These are phyloP conservation scores for Menura novaehollandiae DNA, from an alignment of 2,113 vertebrate species.

Conservation along the genomic window DNA sequence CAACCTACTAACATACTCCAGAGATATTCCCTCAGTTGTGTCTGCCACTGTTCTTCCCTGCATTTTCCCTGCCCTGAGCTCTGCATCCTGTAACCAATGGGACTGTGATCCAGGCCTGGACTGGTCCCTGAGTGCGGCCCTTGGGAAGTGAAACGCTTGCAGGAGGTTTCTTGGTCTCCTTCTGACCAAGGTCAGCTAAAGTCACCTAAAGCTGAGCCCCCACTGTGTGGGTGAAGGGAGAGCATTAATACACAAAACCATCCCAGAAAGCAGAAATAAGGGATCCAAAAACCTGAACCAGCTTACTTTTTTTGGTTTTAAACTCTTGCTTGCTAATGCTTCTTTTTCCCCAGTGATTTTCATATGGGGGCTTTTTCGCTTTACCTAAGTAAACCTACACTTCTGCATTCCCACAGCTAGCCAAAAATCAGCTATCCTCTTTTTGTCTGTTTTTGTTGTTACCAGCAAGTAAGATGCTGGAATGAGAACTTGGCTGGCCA, in stretches of 20 bases:
- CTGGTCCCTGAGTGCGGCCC: neutral
- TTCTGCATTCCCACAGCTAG: neutral
- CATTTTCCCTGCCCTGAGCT: neutral
- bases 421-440: neutral
- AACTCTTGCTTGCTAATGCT: neutral
- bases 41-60: neutral
- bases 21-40: neutral
- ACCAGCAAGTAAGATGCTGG: conserved; percentile 5
- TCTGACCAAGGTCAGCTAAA: neutral
- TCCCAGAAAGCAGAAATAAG: neutral
- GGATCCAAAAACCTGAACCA: neutral
- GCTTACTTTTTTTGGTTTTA: neutral
- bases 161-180: neutral
- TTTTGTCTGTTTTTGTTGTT: conserved; percentile 22
- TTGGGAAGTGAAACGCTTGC: neutral
- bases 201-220: neutral
- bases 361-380: neutral
- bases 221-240: neutral
- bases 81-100: neutral
- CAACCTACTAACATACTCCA: neutral
- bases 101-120: neutral
- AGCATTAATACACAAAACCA: neutral
- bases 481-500: conserved; percentile 39
- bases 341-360: neutral
- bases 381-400: neutral